These are phyloP conservation scores for Leptothorax acervorum DNA, from an alignment of 2,888 invertebrate species.

Conservation along the genomic window DNA sequence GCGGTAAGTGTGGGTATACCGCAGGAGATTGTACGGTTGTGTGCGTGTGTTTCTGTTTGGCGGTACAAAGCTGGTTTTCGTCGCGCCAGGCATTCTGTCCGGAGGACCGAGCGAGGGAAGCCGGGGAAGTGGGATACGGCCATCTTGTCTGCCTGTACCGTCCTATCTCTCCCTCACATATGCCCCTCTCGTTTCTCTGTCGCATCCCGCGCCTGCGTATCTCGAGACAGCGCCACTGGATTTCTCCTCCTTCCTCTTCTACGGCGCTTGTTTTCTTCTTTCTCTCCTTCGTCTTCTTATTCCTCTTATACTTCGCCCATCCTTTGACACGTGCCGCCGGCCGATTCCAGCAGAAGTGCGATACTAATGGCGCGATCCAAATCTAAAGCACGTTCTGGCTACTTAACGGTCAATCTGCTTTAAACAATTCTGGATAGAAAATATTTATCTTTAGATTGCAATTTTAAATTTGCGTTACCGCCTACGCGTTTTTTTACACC, in stretches of 20 bases:
- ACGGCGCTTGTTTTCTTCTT: constrained; percentile 41
- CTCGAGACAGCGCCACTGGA: constrained; percentile 50
- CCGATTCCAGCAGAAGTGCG: constrained; percentile 71
- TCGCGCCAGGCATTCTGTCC: constrained; percentile 49
- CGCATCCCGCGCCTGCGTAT: constrained; percentile 75
- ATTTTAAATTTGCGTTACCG: constrained; percentile 14
- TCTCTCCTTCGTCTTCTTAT: constrained; percentile 40
- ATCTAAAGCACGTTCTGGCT: constrained; percentile 65
- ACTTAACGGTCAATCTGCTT: constrained; percentile 30
- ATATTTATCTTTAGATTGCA: constrained; percentile 7
- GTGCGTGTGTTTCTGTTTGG: constrained; percentile 50
- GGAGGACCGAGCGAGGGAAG: constrained; percentile 21
- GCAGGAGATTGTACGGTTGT: constrained; percentile 55
- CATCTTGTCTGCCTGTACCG: constrained; percentile 73
- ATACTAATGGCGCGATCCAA: constrained; percentile 74
- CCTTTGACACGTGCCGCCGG: constrained; percentile 82
- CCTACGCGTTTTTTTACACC: neutral
- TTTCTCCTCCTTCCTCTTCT: constrained; percentile 67
- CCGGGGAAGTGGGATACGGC: constrained; percentile 71
- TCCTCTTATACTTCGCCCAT: constrained; percentile 67
- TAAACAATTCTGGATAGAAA: constrained; percentile 19
- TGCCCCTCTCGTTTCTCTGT: constrained; percentile 40
- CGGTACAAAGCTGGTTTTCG: constrained; percentile 52
- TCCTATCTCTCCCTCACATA: constrained; percentile 57
- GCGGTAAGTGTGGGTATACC: constrained; percentile 71